These are phyloP conservation scores for Jacana jacana DNA, from an alignment of 2,113 vertebrate genomes.

Conservation along the genomic window DNA sequence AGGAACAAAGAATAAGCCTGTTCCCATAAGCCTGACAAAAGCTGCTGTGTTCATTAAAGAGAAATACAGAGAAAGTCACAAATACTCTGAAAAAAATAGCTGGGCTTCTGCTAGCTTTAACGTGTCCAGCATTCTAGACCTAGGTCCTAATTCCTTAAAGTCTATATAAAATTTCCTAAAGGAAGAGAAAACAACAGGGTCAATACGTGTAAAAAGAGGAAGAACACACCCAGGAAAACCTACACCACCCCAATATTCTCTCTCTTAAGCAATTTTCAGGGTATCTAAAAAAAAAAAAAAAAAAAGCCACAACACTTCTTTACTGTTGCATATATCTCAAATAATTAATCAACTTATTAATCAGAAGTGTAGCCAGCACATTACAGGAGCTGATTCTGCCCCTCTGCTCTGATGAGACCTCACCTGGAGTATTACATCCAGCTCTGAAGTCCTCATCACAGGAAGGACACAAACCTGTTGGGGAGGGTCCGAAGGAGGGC, in stretches of 20 bases:
- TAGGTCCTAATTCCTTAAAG: background rate
- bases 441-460: no score
- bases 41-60: background rate
- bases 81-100: background rate
- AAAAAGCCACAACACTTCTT: background rate
- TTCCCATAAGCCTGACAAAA: background rate
- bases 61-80: background rate
- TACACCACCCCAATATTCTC: background rate
- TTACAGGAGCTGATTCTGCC: no score
- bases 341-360: background rate
- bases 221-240: background rate
- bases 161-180: background rate
- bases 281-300: background rate
- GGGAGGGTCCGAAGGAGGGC: no score
- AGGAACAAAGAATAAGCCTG: background rate
- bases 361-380: no score
- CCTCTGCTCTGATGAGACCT: no score
- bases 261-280: background rate
- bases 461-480: no score
- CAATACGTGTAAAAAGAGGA: background rate
- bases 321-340: background rate
- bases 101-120: background rate
- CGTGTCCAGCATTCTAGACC: background rate
- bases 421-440: no score
- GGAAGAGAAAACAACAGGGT: background rate